Base-by-base conservation (phyloP, 2,888 invertebrate species). In the Tethea ocularis region DNA sequence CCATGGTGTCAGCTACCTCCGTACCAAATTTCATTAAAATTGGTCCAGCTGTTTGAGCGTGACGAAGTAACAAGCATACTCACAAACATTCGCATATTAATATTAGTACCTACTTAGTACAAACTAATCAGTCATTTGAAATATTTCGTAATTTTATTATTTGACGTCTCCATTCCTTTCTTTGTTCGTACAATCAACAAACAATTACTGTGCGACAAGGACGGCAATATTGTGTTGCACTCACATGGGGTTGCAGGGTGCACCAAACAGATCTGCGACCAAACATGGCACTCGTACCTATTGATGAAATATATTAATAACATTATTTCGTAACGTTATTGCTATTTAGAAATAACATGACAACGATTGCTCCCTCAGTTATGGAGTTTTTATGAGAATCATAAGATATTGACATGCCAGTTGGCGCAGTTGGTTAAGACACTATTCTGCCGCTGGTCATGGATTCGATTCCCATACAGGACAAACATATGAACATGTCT, bases 241-340 rank as follows among this genome's bases (percentile, higher is more conserved):
- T 46, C 64, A 7, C 26, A 29, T 20, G 17, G 68, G 69, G 62
- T 62, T 64, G 61, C 60, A 33, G 52, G 57, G 51, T 64, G 65
- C 63, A 64, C 57, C 58, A 56, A 63, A 13, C 33, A 33, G 13
- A 13, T 33, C 33, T 33, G 33, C 2, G 33, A 64, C 57, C 58
- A 55, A 62, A 62, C 62, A 64, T 55, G 56, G 54, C 60, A 58
- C 57, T 66, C 65, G 46, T 10, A 67, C 56, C 60, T 60, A 77
- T 81, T 78, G 75, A 77, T 75, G 70, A 74, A 76, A 81, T 81
- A 83, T 80, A n/a, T n/a, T n/a, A n/a, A n/a, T 73, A 76, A 76
- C 69, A 81, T 81, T 81, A 80, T 52, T 60, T 62, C 17, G 51
- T 56, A 57, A 59, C 59, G 13, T 55, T 51, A 55, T 20, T 46